A percentile compares a stretch with the other conserved stretches of the same genome.
These are phyloP conservation scores for Spondyliosoma cantharus DNA, from an alignment of 2,797 vertebrate genomes.

Conservation along the genomic window DNA sequence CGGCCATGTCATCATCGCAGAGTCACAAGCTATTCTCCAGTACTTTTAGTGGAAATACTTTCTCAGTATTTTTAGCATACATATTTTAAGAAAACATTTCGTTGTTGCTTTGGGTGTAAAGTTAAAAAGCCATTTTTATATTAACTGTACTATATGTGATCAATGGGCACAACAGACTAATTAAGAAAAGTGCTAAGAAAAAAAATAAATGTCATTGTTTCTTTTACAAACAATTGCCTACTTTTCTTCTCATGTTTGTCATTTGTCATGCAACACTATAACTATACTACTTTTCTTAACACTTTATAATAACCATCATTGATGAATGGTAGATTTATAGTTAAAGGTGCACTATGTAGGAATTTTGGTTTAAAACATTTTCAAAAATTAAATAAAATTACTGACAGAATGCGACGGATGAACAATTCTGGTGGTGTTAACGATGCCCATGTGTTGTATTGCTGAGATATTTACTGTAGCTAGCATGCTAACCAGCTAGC, in stretches of 20 bases:
- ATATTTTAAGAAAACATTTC: conserved; percentile 85
- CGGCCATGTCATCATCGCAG: conserved; percentile 78
- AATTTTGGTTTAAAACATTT: too few relatives aligned
- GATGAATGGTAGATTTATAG: too few relatives aligned
- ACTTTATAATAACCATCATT: too few relatives aligned
- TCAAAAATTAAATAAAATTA: too few relatives aligned
- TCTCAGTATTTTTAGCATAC: conserved; percentile 87
- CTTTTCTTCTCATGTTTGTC: conserved; percentile 51
- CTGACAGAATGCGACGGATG: too few relatives aligned
- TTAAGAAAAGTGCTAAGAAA: conserved; percentile 83
- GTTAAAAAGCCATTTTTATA: conserved; percentile 90
- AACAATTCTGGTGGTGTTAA: too few relatives aligned
- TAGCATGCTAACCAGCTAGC: too few relatives aligned
- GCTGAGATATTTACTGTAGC: too few relatives aligned
- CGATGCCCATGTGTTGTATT: too few relatives aligned
- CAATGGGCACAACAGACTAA: conserved; percentile 85
- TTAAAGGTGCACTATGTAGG: too few relatives aligned
- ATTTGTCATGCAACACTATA: neutral
- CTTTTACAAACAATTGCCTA: conserved; percentile 81
- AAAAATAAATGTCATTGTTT: conserved; percentile 87
- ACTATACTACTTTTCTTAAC: too few relatives aligned
- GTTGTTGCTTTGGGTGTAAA: conserved; percentile 89
- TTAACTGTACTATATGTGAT: conserved; percentile 88
- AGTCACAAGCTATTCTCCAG: conserved; percentile 82
- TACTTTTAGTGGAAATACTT: conserved; percentile 83